phyloP scores from a whole-genome alignment of 2,797 vertebrate genomes.

The Streptopelia turtur region DNA sequence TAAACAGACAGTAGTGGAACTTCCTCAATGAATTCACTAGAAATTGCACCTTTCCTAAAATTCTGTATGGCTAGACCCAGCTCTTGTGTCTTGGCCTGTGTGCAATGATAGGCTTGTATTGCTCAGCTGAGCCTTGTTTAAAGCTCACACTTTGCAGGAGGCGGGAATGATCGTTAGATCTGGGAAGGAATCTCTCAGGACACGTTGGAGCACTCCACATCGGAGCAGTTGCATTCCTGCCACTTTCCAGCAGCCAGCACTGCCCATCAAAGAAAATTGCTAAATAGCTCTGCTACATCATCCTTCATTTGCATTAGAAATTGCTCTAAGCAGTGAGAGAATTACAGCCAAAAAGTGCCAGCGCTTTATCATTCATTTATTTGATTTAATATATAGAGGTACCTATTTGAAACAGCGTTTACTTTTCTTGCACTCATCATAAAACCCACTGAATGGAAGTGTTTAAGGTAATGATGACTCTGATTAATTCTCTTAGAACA shows the following conservation, averaged over 20 bases:
- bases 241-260: constrained; percentile 27
- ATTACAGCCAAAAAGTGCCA: constrained; percentile 61
- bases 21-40: background rate
- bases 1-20: background rate
- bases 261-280: constrained; percentile 65
- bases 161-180: background rate
- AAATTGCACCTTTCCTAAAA: background rate
- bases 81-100: background rate
- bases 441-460: constrained; percentile 55
- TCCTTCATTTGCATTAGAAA: constrained; percentile 69
- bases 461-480: constrained; percentile 62
- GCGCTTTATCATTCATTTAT: constrained; percentile 65
- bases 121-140: background rate
- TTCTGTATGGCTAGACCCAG: background rate
- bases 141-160: background rate
- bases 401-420: constrained; percentile 70
- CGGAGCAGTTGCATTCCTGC: constrained; percentile 18
- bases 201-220: background rate
- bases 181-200: background rate
- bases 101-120: background rate
- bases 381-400: constrained; percentile 69
- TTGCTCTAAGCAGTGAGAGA: constrained; percentile 65
- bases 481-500: constrained; percentile 53
- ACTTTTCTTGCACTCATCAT: constrained; percentile 63
- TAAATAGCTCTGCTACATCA: constrained; percentile 48